These are phyloP conservation scores for Cephus cinctus DNA, from an alignment of 1,140 invertebrate species.

Conservation along the genomic window DNA sequence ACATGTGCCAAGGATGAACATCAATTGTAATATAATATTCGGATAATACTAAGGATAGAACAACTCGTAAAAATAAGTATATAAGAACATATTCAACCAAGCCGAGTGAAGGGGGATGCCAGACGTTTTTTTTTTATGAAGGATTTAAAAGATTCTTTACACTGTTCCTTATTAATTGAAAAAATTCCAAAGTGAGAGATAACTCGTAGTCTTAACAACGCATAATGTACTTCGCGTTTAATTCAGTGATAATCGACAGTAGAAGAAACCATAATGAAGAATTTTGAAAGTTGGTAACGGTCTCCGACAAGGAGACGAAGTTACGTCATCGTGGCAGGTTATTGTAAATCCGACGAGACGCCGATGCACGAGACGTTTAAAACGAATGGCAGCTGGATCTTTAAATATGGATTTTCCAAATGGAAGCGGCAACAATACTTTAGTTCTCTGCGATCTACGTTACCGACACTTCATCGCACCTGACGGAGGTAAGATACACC, in stretches of 20 bases:
- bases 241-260: not conserved
- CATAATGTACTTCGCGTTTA: too few relatives aligned
- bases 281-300: not conserved
- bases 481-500: constrained; percentile 1
- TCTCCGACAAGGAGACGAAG: not conserved
- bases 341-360: not conserved
- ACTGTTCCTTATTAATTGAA: too few relatives aligned
- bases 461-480: not conserved
- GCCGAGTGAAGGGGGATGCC: too few relatives aligned
- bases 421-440: not conserved
- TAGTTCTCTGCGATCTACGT: not conserved
- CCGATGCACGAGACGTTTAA: not conserved
- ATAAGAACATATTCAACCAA: too few relatives aligned
- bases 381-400: not conserved
- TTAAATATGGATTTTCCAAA: not conserved
- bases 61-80: too few relatives aligned
- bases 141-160: too few relatives aligned
- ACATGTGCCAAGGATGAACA: too few relatives aligned
- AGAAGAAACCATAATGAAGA: not conserved
- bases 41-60: too few relatives aligned
- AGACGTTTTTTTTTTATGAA: too few relatives aligned
- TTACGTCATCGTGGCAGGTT: not conserved
- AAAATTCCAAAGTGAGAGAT: too few relatives aligned
- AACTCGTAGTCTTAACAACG: too few relatives aligned
- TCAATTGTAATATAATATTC: too few relatives aligned